Conservation (phyloP, 2,888 invertebrate genomes). For the Sarcophaga variegata region DNA sequence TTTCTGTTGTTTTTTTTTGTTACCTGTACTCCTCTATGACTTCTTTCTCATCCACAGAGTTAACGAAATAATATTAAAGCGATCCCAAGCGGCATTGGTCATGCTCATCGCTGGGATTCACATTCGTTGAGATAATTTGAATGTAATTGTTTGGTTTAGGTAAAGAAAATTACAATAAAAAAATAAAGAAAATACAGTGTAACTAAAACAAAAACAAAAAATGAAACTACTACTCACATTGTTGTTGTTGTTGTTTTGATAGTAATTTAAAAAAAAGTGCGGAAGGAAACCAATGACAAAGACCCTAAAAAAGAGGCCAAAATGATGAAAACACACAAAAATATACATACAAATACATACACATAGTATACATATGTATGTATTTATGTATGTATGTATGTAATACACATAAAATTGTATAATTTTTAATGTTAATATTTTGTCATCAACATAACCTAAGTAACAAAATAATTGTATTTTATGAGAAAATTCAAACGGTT, state of each 20-base stretch:
- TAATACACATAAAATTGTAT: constrained; percentile 41
- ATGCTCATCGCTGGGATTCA: constrained; percentile 57
- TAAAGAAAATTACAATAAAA: constrained; percentile 25
- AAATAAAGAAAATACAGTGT: not conserved
- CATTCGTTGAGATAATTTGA: constrained; percentile 62
- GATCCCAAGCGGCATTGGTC: constrained; percentile 53
- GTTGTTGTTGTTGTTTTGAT: constrained; percentile 30
- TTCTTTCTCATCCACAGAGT: not conserved
- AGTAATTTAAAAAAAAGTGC: constrained; percentile 34
- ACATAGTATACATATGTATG: not conserved
- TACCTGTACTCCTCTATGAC: constrained; percentile 30
- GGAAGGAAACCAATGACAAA: constrained; percentile 65
- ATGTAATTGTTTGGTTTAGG: constrained; percentile 66
- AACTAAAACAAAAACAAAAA: constrained; percentile 15
- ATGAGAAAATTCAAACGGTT: no score
- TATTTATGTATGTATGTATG: constrained; percentile 24
- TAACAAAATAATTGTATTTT: no score
- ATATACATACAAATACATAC: constrained; percentile 14
- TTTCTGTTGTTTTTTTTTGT: not conserved
- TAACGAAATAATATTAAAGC: constrained; percentile 30
- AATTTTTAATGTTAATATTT: constrained; percentile 66
- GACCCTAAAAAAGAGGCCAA: constrained; percentile 46
- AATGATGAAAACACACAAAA: not conserved
- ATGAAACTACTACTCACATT: constrained; percentile 2
- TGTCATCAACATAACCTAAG: constrained; percentile 61